phyloP scores from a whole-genome alignment of 2,113 vertebrate species.

The Pogonocichla stellata region DNA sequence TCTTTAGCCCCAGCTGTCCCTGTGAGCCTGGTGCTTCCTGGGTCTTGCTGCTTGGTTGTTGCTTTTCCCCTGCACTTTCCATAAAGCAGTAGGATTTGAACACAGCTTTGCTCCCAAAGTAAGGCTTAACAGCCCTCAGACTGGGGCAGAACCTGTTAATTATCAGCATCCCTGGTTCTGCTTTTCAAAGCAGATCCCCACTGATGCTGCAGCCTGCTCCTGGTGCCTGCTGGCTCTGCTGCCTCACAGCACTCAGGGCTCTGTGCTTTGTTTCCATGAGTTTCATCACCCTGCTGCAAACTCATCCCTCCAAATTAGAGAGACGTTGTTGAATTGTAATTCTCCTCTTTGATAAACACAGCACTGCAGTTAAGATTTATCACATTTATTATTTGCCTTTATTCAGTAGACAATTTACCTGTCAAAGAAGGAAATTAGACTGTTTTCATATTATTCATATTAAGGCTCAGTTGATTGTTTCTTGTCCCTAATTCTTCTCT shows the following conservation, averaged over 20 bases:
- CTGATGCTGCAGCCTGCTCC: neutral
- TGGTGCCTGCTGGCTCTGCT: neutral
- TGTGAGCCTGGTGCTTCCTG: neutral
- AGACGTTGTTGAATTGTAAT: slow-evolving; percentile 20
- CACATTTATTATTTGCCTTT: slow-evolving; percentile 32
- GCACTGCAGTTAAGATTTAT: slow-evolving; percentile 35
- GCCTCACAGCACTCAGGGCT: neutral
- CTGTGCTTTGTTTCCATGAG: neutral
- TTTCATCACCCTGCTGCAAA: neutral
- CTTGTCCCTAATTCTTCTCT: slow-evolving; percentile 26
- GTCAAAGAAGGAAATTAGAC: slow-evolving; percentile 37
- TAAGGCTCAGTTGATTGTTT: slow-evolving; percentile 46
- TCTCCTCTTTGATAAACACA: slow-evolving; percentile 39
- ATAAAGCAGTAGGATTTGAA: neutral
- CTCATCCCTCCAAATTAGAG: slow-evolving; percentile 9
- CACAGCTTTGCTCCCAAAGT: neutral
- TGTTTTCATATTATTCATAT: slow-evolving; percentile 46
- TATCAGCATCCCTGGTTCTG: neutral
- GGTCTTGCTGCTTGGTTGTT: neutral
- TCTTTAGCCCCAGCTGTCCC: neutral
- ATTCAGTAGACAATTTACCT: slow-evolving; percentile 47
- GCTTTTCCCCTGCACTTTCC: accelerated
- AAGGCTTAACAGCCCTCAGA: neutral
- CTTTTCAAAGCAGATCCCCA: neutral
- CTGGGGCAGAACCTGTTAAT: neutral